Evolutionary conservation across 92 coral and sea anemone genomes (phyloP).

Genomic region (Parazoanthus darwini): DNA sequence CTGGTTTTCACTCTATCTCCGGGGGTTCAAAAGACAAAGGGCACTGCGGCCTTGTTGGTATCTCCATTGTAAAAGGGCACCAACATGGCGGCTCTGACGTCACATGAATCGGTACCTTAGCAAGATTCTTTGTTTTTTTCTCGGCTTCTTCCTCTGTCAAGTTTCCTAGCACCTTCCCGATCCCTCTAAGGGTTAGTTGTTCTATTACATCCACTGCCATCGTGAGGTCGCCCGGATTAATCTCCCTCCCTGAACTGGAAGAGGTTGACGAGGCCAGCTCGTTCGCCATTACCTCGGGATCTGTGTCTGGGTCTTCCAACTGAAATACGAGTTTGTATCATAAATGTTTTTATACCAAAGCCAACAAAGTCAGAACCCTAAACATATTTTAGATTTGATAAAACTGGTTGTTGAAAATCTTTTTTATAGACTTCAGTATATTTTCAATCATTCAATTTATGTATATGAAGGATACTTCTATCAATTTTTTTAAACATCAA

Average conservation of each 20-base stretch:
- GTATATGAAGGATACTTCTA: too few relatives aligned
- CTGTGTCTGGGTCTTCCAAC: constrained; percentile 51
- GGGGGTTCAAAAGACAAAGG: too few relatives aligned
- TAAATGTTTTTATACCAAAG: neutral
- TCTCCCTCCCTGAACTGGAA: neutral
- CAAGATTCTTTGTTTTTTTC: neutral
- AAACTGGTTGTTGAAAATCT: neutral
- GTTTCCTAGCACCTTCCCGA: neutral
- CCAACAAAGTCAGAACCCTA: neutral
- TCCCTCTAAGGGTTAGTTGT: neutral
- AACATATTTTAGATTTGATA: neutral
- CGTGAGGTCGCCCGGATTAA: constrained; percentile 33
- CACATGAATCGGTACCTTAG: neutral
- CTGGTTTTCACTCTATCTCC: too few relatives aligned
- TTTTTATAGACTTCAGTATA: too few relatives aligned
- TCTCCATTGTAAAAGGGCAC: too few relatives aligned
- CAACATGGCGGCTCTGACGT: too few relatives aligned
- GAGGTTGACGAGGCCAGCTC: constrained; percentile 48
- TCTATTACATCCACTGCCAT: constrained; percentile 3
- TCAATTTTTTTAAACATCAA: too few relatives aligned
- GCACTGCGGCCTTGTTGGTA: too few relatives aligned
- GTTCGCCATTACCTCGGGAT: constrained; percentile 46
- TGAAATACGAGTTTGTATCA: neutral
- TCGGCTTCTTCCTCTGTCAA: neutral
- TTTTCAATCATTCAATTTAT: neutral